Base-by-base conservation (phyloP, 1,140 invertebrate genomes). In the Epicauta chinensis region DNA sequence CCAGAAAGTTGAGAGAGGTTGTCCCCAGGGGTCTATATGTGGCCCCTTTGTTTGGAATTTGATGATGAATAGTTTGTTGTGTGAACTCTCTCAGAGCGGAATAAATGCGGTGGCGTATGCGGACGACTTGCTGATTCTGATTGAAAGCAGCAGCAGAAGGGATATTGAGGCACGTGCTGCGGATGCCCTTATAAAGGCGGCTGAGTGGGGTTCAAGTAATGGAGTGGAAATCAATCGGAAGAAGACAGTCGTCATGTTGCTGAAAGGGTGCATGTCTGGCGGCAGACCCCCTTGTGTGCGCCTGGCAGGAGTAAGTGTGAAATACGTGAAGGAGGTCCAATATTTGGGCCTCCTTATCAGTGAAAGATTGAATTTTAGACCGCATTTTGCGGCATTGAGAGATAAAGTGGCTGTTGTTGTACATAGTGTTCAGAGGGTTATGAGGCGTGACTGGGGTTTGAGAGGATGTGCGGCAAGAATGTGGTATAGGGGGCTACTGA, bases 21-120 rank as follows among this genome's bases (percentile, higher is more conserved):
- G 61, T 29, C 43, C 61, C 0, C 61, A 63, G 29, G 61, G 59
- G 0, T 63, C 59, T 7, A 44, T n/a, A 10, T 58, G 11, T 59
- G 56, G 56, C 53, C 62, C 31, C 23, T 47, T 9, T 57, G 52
- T 11, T n/a, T 65, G 0, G 59, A 60, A 60, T 15, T 0, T 58
- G 1, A 32, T 58, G 2, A 11, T 60, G 16, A 52, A 10, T 16
- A 12, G 15, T 5, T 12, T 29, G 6, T 3, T n/a, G 3, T n/a
- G n/a, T n/a, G 17, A 23, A 7, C 17, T 23, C 17, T 7, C 7
- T 7, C 17, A 4, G 6, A 6, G 11, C 1, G 34, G 46, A 11
- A 4, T 5, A 10, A 39, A 7, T n/a, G 2, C 6, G 1, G 3
- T 39, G 3, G 36, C 46, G 5, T 37, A 49, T 4, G 35, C 46